Evolutionary conservation across 1,140 invertebrate species (phyloP).

Genomic region (Pseudobourletiella spinata): DNA sequence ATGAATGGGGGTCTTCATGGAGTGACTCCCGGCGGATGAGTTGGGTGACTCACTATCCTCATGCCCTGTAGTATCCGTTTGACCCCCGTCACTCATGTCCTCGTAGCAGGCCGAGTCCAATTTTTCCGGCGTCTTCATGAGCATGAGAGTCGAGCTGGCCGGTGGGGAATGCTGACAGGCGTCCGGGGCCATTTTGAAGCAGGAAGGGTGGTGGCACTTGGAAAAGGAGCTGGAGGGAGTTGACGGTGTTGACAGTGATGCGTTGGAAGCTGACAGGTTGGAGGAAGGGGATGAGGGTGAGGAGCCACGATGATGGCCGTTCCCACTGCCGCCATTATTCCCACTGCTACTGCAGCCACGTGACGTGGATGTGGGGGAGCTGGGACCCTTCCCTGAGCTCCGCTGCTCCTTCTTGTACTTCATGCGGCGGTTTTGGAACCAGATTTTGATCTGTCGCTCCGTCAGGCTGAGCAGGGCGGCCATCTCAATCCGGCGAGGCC

Average conservation of each 20-base stretch:
- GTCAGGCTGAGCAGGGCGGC: slow-evolving; percentile 60
- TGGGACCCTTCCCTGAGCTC: too few species aligned
- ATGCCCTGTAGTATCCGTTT: slow-evolving; percentile 9
- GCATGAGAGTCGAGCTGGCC: neutral
- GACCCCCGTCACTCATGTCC: slow-evolving; percentile 22
- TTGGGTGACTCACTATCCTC: slow-evolving; percentile 6
- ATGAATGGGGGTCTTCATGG: neutral
- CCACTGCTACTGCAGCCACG: neutral
- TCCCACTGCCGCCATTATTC: neutral
- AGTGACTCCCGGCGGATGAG: neutral
- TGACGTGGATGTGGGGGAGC: neutral
- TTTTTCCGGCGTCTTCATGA: neutral
- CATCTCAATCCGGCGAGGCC: slow-evolving; percentile 68
- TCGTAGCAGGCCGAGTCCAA: slow-evolving; percentile 11
- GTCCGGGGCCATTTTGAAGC: slow-evolving; percentile 13
- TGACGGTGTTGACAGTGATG: neutral
- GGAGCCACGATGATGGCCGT: neutral
- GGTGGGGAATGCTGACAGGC: neutral
- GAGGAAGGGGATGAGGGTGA: slow-evolving; percentile 9
- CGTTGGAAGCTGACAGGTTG: slow-evolving; percentile 9
- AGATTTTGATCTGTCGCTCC: slow-evolving; percentile 84
- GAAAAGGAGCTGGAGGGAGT: slow-evolving; percentile 6
- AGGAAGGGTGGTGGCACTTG: slow-evolving; percentile 12
- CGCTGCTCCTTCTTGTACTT: slow-evolving; percentile 49
- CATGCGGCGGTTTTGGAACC: slow-evolving; percentile 62